Conservation (phyloP, 1,140 invertebrate genomes). For the Matsumurasca onukii region DNA sequence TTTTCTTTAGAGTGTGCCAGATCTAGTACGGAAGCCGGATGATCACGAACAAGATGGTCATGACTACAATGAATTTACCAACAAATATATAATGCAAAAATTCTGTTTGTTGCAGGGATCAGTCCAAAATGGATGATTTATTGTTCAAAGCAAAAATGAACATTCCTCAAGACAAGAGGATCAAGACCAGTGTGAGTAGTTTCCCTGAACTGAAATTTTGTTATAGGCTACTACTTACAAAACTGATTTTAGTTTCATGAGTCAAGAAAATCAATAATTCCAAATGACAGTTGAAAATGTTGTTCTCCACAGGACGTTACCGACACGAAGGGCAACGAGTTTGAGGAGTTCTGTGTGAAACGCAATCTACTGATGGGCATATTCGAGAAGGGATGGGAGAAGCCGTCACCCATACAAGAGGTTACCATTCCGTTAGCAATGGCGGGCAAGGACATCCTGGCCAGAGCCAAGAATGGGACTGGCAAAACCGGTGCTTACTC, state of each 20-base stretch:
- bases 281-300: too few species aligned
- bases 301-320: constrained; percentile 85
- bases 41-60: too few species aligned
- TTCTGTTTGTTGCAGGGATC: constrained; percentile 37
- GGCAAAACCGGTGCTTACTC: constrained; percentile 99
- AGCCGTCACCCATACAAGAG: constrained; percentile 99
- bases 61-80: too few species aligned
- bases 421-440: constrained; percentile 97
- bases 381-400: constrained; percentile 99
- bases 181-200: constrained; percentile 94
- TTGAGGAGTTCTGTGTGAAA: constrained; percentile 99
- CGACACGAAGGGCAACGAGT: constrained; percentile 98
- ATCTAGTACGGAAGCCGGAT: too few species aligned
- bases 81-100: not conserved
- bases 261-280: too few species aligned
- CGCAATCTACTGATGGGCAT: constrained; percentile 98
- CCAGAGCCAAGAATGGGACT: constrained; percentile 99
- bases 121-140: constrained; percentile 62
- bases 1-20: too few species aligned
- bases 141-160: constrained; percentile 97
- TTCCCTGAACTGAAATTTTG: too few species aligned
- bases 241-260: too few species aligned
- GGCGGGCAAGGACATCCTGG: constrained; percentile 96
- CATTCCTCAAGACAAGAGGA: constrained; percentile 91
- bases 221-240: too few species aligned